Conservation (phyloP, 1,140 invertebrate species). For the Theocolax elegans region DNA sequence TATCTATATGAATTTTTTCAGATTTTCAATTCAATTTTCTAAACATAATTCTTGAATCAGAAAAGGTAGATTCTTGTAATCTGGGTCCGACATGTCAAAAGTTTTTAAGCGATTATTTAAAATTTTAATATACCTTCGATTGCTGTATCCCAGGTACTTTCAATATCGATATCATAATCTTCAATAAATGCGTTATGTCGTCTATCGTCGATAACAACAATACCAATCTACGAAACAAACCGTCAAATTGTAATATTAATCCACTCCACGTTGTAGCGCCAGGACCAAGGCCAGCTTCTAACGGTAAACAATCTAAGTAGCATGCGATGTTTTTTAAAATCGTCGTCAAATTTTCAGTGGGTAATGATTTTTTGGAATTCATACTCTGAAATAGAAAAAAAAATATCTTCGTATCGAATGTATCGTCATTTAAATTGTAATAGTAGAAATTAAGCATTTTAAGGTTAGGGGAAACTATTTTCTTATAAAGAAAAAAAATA, state of each 20-base stretch:
- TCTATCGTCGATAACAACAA: constrained; percentile 79
- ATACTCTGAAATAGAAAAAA: constrained; percentile 71
- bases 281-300: constrained; percentile 82
- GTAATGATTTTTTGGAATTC: constrained; percentile 88
- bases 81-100: no score
- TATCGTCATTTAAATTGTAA: no score
- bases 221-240: constrained; percentile 83
- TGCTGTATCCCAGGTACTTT: constrained; percentile 84
- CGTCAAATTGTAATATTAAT: constrained; percentile 85
- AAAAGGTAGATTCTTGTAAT: no score
- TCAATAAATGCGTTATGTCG: constrained; percentile 81
- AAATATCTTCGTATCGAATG: no score
- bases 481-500: no score
- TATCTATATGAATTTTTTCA: no score
- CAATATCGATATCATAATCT: constrained; percentile 87
- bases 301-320: constrained; percentile 91
- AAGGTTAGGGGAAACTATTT: no score
- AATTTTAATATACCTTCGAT: constrained; percentile 78
- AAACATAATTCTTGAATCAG: no score
- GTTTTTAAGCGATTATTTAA: no score
- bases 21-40: no score
- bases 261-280: constrained; percentile 78
- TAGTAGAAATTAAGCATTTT: no score
- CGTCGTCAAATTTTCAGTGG: constrained; percentile 77
- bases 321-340: constrained; percentile 90